Evolutionary conservation across 1,140 invertebrate species (phyloP), one percentile per base, ranked within the genome.

Genomic region (Araneus ventricosus): DNA sequence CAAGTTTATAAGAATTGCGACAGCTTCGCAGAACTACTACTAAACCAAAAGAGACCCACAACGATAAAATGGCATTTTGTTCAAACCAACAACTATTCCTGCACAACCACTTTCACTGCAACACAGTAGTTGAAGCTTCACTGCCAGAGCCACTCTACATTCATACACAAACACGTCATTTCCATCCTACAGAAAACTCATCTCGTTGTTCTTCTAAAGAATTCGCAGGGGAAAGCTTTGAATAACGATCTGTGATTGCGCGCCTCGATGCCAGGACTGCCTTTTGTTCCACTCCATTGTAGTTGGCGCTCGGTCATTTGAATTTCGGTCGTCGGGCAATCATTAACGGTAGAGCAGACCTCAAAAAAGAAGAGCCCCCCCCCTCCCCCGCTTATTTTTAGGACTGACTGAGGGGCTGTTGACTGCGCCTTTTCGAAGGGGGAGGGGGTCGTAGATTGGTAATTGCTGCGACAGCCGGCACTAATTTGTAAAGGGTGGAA

Each of bases 401-500:
- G 63, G 22, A 27, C 57, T 45, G 22, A 27, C 57, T 45, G 89
- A 91, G 70, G 70, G 70, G 30, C 52, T 90, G 67, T 90, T 90
- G 88, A 90, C 88, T 90, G 45, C 61, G 61, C 27, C 27, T 27
- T 39, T 79, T 30, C 7, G 37, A 67, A 37, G 5, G 34, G 79
- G 63, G n/a, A 14, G 39, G 67, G 39, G 22, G 30, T 61, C 30
- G 41, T 57, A 57, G 70, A 90, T 80, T 79, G 70, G 89, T 91
- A 91, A 91, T 91, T 91, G 89, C 57, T 41, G 89, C 75, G 79
- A 91, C 89, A 91, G 79, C 79, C 89, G 75, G 79, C 59, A 45
- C 52, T 59, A 37, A 41, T 82, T 91, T 63, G 89, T n/a, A 79
- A 67, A 34, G 63, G 63, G 75, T 80, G 79, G 88, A 91, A 91